Base-by-base conservation (phyloP, 2,888 invertebrate species). In the Melolontha melolontha region DNA sequence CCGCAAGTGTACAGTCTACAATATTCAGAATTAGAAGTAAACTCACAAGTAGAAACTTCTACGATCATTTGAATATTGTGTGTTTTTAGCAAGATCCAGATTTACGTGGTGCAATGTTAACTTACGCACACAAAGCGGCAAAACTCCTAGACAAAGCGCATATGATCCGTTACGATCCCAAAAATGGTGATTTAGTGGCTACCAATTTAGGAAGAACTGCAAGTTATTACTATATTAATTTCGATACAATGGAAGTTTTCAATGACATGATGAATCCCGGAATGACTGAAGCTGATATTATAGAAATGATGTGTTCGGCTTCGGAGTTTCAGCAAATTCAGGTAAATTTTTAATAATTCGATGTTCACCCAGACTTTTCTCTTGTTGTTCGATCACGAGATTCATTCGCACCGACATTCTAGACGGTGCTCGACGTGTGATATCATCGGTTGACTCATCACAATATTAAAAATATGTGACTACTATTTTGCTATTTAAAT, bases 311-410 rank as follows among this genome's bases (percentile, higher is more conserved):
- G 62, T 94, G 97, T 0, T 89, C 92, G 70, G 92, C 98, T 2
- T 93, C 95, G 51, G 99, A 99, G 83, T 99, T 99, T 84, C 91
- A 95, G 71, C 97, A 98, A 79, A 87, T 98, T 0, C 98, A 98
- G 73, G 80, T 80, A 74, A 68, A 63, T 39, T 55, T 17, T 40
- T 64, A 55, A 70, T 65, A 14, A 22, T 57, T 27, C n/a, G 10
- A 16, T 16, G n/a, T 59, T 14, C 8, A 49, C 8, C n/a, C 41
- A 1, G 6, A 41, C 29, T 6, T n/a, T n/a, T n/a, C n/a, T n/a
- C n/a, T n/a, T n/a, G n/a, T n/a, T n/a, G n/a, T n/a, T n/a, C n/a
- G n/a, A n/a, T n/a, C n/a, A n/a, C n/a, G n/a, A n/a, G n/a, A n/a
- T n/a, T n/a, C n/a, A n/a, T n/a, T n/a, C n/a, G n/a, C n/a, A n/a